Conservation (phyloP, 1,140 invertebrate species). For the Cataglyphis hispanica region DNA sequence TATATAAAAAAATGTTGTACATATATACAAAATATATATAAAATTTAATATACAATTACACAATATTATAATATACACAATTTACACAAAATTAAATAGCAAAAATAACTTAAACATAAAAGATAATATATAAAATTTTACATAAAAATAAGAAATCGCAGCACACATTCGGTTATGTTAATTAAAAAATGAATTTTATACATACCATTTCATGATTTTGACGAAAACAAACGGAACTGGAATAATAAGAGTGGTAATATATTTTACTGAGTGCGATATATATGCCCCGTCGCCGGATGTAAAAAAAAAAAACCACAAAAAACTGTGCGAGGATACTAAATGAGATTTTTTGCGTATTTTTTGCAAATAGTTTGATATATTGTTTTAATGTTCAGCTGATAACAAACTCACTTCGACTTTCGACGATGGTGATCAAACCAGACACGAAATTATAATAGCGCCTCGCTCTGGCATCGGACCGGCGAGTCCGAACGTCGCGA, state of each 20-base stretch:
- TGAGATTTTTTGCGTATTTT: not conserved
- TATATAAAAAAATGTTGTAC: not conserved
- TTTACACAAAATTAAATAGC: too few relatives aligned
- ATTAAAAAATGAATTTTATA: not conserved
- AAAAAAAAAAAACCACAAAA: not conserved
- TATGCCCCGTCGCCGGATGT: not conserved
- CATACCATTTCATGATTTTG: constrained; percentile 58
- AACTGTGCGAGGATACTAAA: too few relatives aligned
- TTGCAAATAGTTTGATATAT: too few relatives aligned
- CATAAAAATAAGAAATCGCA: not conserved
- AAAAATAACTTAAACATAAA: too few relatives aligned
- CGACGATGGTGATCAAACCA: constrained; percentile 2
- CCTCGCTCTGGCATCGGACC: constrained; percentile 40
- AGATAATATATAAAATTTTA: too few relatives aligned
- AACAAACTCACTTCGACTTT: constrained; percentile 19
- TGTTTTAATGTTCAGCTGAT: not conserved
- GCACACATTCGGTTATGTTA: not conserved
- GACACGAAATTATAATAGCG: constrained; percentile 42
- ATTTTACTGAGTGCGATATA: not conserved
- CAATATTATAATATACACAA: too few relatives aligned
- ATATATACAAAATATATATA: too few relatives aligned
- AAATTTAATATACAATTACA: too few relatives aligned
- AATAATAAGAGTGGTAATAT: not conserved
- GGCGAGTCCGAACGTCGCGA: not conserved
- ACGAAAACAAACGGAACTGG: not conserved